Base-by-base conservation (phyloP, 2,888 invertebrate species). In the Folsomia manolachei region DNA sequence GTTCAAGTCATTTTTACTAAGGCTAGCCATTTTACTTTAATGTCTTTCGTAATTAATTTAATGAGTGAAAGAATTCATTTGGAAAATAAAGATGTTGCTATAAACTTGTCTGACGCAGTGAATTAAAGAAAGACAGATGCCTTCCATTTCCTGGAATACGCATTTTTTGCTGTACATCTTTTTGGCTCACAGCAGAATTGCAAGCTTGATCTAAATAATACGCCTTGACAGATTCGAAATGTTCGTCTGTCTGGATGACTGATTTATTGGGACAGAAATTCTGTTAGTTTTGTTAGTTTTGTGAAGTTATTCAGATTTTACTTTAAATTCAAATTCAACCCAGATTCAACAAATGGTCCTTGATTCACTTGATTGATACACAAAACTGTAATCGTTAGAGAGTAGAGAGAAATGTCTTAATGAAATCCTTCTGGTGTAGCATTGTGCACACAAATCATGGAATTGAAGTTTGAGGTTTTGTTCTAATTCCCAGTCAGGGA, bases 61-160 rank as follows among this genome's bases (percentile, higher is more conserved):
- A 63, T 63, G 63, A 27, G n/a, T 63, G 63, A 27, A 63, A 63
- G 63, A 63, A 39, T 39, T 39, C 39, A 39, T 39, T 39, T 39
- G 39, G 14, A 39, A 4, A 39, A 39, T 39, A 39, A 39, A 14
- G 39, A 39, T n/a, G n/a, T n/a, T n/a, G n/a, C n/a, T n/a, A n/a
- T 14, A 39, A 39, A 39, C 39, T 39, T 39, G 4, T 39, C 39
- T 39, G 7, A 4, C 14, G 39, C 14, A 39, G 14, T 39, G 14
- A 4, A 39, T 14, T 39, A 39, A 39, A 39, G 39, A 39, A 39
- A 39, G 39, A 39, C 39, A 39, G 14, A 39, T 39, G 39, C 14
- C 39, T 39, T 14, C 39, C 39, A 39, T 39, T 39, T 39, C 14
- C 39, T 39, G 7, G 14, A 39, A 39, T 39, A 9, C 14, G 14